These are phyloP conservation scores for Ictalurus punctatus DNA, from an alignment of 2,113 vertebrate genomes.

Conservation along the genomic window DNA sequence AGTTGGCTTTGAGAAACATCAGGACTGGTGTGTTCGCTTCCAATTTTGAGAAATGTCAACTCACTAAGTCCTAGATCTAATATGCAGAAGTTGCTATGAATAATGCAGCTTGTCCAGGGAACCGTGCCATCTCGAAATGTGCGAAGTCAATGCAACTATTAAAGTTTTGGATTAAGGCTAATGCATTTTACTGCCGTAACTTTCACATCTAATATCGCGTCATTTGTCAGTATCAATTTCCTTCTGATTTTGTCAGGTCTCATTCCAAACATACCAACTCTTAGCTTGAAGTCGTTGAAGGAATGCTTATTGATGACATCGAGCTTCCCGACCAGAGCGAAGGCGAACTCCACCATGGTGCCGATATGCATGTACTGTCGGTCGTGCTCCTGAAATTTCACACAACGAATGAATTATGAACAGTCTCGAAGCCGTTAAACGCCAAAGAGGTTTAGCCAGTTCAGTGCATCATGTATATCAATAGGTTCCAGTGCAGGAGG, in stretches of 20 bases:
- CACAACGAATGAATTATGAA: neutral
- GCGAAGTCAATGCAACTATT: neutral
- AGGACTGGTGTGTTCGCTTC: neutral
- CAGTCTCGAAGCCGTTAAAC: neutral
- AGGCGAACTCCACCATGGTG: slow-evolving; percentile 97
- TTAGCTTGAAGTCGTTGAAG: slow-evolving; percentile 96
- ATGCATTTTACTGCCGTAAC: neutral
- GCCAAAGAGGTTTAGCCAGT: neutral
- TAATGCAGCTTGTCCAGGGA: neutral
- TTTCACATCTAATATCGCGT: neutral
- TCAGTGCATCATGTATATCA: neutral
- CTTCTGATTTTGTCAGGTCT: neutral
- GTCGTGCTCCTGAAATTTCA: slow-evolving; percentile 83
- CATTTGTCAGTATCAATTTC: neutral
- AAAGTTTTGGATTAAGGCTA: neutral
- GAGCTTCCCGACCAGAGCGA: slow-evolving; percentile 92
- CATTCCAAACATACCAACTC: slow-evolving; percentile 82
- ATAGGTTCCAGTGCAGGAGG: neutral
- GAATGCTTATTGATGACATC: slow-evolving; percentile 98
- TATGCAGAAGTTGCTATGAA: neutral
- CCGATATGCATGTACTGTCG: slow-evolving; percentile 96
- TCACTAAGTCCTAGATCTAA: neutral
- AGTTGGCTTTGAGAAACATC: neutral
- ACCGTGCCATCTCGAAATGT: neutral
- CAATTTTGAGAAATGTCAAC: neutral